Percentiles rank a stretch among this genome's conserved stretches.
phyloP scores from a whole-genome alignment of 64 coral and sea anemone genomes.

The Exaiptasia diaphana region DNA sequence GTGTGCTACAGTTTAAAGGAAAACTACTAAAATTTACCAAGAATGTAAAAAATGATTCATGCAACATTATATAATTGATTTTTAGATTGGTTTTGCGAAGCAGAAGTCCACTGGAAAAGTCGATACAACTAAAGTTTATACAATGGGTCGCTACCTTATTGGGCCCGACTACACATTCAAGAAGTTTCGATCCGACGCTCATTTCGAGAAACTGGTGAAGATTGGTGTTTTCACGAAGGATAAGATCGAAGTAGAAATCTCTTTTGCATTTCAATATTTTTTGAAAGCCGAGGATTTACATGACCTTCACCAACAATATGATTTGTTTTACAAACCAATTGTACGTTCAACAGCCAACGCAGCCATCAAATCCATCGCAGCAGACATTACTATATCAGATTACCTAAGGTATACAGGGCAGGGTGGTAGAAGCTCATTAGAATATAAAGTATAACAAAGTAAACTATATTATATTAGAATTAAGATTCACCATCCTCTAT shows the following conservation, averaged over 20 bases:
- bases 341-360: conserved; percentile 59
- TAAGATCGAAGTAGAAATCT: conserved; percentile 71
- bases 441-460: too few relatives aligned
- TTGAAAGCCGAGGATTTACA: conserved; percentile 55
- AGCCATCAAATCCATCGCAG: conserved; percentile 62
- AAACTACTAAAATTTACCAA: too few relatives aligned
- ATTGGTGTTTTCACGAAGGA: conserved; percentile 59
- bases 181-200: conserved; percentile 61
- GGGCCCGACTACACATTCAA: conserved; percentile 93
- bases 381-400: conserved; percentile 54
- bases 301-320: conserved; percentile 70
- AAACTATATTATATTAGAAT: too few relatives aligned
- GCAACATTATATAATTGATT: not conserved
- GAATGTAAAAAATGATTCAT: too few relatives aligned
- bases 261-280: conserved; percentile 79
- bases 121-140: conserved; percentile 50
- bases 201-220: conserved; percentile 48
- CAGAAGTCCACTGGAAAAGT: conserved; percentile 81
- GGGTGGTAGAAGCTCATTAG: too few relatives aligned
- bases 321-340: conserved; percentile 68
- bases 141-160: conserved; percentile 60
- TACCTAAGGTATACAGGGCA: conserved; percentile 72
- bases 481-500: too few relatives aligned
- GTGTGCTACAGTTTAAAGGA: too few relatives aligned
- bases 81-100: conserved; percentile 64